Evolutionary conservation across 2,797 vertebrate species (phyloP), one percentile per base, ranked within the genome.

Genomic region (Parauchenoglanis ngamensis): DNA sequence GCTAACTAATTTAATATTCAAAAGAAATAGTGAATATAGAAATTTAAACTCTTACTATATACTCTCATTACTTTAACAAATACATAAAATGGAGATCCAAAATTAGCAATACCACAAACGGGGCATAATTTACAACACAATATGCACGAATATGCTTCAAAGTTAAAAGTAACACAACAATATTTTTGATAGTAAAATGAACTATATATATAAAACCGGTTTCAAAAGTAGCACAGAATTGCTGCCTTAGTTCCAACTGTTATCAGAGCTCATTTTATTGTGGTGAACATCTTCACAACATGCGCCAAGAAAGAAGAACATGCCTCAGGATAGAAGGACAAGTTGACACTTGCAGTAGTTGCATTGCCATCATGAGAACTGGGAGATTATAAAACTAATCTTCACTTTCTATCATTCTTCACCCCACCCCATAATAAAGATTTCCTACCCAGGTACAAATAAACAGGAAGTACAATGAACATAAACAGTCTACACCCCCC

Each of bases 341-440:
- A 44, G 84, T 54, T 73, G 35, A n/a, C 21, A 59, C 83, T 57
- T 57, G 82, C 49, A 70, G 28, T 56, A 56, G 28, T 70, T 70
- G 11, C 28, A 72, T 7, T 40, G 23, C 7, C 13, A 40, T 84
- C 67, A 59, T 73, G 52, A 84, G 54, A 84, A 73, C 12, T 17
- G 52, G n/a, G 52, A 84, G 31, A 7, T 73, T 73, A 54, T 54
- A 21, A 54, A 54, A 23, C 46, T 12, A 52, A 68, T 83, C n/a
- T 52, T n/a, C 13, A 46, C 25, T 83, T 83, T 83, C 46, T 52
- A 17, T 49, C 2, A 21, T 67, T 67, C 52, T 67, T 83, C 0
- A 67, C 25, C 49, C 19, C 25, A 63, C 6, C 21, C 35, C 40
- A 21, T 28, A 19, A 81, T 46, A 49, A 49, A 67, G 56, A 44